Evolutionary conservation across 2,113 vertebrate species (phyloP).

Genomic region (Alouatta palliata): DNA sequence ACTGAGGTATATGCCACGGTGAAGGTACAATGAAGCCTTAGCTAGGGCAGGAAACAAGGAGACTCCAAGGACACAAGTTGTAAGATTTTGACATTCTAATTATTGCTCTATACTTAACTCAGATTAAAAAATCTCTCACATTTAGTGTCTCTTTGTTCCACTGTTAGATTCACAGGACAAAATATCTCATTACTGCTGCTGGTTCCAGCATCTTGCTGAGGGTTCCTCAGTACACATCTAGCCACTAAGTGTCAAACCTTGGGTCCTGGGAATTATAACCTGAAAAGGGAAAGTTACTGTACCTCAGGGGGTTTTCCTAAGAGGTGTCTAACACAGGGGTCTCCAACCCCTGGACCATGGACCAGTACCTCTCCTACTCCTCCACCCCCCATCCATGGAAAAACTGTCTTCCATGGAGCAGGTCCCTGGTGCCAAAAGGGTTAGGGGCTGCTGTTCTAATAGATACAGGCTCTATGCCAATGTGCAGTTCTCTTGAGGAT

Average conservation of each 20-base stretch:
- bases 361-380: background rate
- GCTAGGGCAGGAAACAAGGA: background rate
- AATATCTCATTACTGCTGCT: background rate
- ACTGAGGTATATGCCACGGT: background rate
- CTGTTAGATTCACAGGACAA: background rate
- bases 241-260: background rate
- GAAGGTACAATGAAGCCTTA: background rate
- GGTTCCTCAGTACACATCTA: background rate
- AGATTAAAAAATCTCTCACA: background rate
- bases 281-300: background rate
- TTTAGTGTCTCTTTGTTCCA: background rate
- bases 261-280: background rate
- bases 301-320: background rate
- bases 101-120: background rate
- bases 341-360: background rate
- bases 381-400: background rate
- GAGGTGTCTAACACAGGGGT: background rate
- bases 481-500: background rate
- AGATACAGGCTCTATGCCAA: background rate
- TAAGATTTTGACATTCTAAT: background rate
- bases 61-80: rapidly evolving
- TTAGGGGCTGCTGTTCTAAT: background rate
- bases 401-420: background rate
- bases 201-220: background rate
- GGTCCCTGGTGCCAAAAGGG: background rate